Base-by-base conservation (phyloP, 2,888 invertebrate species). In the Spisula solida region DNA sequence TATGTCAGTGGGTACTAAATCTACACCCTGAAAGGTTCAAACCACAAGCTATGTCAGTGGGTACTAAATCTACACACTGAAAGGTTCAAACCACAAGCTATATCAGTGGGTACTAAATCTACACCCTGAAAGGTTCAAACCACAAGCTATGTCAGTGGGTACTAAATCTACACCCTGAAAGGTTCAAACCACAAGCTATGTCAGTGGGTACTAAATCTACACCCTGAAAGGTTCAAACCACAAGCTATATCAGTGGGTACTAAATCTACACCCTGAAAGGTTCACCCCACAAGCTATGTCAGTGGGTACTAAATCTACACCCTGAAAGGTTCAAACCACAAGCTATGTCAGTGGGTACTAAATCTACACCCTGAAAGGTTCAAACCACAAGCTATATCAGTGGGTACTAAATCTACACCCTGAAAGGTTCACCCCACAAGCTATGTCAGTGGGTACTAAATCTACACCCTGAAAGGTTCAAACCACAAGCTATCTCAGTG, bases 211-310 rank as follows among this genome's bases (percentile, higher is more conserved):
- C 98, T 70, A 99, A 97, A 96, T 99, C 98, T 12, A 98, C 98
- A 92, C 98, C 98, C 94, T 98, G 90, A 80, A 56, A 99, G 97
- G 34, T 99, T 98, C 94, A 98, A 98, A 18, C 98, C 99, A 18
- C 98, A 98, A 87, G 98, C 98, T 25, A 99, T 97, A 96, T 99
- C 99, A 0, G 98, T 98, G 0, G 98, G 98, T 0, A 99, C 98
- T 70, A 99, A 97, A 96, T 99, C 98, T 12, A 98, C 98, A 92
- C 98, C 98, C 94, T 98, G 90, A 80, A 56, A 41, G 41, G 41
- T 41, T 98, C 94, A 98, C 98, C 18, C 98, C 99, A 18, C 98
- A 98, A 87, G 98, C 98, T 25, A 99, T 97, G 96, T 99, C 99
- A 0, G 98, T 98, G 0, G 98, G 98, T 0, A 99, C 98, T 70